Base-by-base conservation (phyloP, 2,888 invertebrate genomes). In the Ceraclea dissimilis region DNA sequence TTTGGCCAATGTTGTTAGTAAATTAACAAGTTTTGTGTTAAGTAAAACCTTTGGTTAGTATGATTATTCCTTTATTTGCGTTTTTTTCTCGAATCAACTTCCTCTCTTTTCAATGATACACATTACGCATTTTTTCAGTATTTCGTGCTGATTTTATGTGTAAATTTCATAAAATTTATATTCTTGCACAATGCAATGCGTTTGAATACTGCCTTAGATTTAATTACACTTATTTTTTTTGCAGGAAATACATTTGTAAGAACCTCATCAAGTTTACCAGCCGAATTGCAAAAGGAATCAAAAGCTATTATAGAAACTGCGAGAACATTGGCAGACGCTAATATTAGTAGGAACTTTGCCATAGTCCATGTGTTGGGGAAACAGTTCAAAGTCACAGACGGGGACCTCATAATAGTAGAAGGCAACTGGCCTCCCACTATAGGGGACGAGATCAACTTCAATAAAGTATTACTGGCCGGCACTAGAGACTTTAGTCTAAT, bases 391-490 rank as follows among this genome's bases (percentile, higher is more conserved):
- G 79, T 94, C 0, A 91, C 92, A 0, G 79, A 85, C 57, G 91
- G 88, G n/a, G 94, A 94, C 71, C 74, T 93, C 2, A 79, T 94
- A 22, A 78, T 92, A 0, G 75, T 93, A 1, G 87, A 90, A 71
- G 90, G 90, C 1, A 83, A 84, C 66, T 92, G 92, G 90, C 86
- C 89, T 26, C 91, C 92, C 1, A 83, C 82, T 52, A 79, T 83
- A 54, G 90, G 92, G 1, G 93, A 93, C 67, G 73, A 83, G 71
- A 81, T 94, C 52, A 83, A 80, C 60, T 71, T 93, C 49, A 90
- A 93, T 65, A 94, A 94, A 76, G 88, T 93, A 2, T 68, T 94
- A 50, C 67, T 91, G 19, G 85, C 88, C 2, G 94, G 90, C 1
- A 80, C 84, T 4, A 79, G 79, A 62, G 88, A 93, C 67, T 93